A percentile compares a stretch with the other conserved stretches of the same genome.
phyloP scores from a whole-genome alignment of 2,113 vertebrate genomes.

The Camelus bactrianus region DNA sequence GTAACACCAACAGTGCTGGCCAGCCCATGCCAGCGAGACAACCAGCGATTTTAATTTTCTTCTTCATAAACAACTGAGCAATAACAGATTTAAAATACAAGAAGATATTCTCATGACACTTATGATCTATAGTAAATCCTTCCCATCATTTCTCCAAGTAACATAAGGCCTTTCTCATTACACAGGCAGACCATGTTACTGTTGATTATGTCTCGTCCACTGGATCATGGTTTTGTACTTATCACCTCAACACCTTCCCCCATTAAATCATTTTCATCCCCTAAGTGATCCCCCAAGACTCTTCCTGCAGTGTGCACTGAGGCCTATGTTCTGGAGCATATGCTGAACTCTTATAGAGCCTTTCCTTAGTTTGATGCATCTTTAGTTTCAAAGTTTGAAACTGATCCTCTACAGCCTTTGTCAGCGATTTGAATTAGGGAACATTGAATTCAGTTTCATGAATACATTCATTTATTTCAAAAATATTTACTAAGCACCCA shows the following conservation, averaged over 20 bases:
- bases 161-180: neutral
- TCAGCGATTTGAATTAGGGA: neutral
- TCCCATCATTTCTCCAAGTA: neutral
- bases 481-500: neutral
- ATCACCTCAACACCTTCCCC: neutral
- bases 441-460: neutral
- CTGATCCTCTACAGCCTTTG: neutral
- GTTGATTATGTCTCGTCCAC: neutral
- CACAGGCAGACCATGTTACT: neutral
- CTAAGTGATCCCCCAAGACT: constrained; percentile 17
- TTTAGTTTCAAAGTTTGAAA: constrained; percentile 36
- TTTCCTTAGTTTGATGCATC: constrained; percentile 19
- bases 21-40: neutral
- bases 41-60: neutral
- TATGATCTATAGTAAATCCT: neutral
- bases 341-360: neutral
- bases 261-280: constrained; percentile 32
- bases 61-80: constrained; percentile 9
- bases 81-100: neutral
- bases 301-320: neutral
- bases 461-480: neutral
- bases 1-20: neutral
- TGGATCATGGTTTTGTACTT: neutral
- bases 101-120: neutral
- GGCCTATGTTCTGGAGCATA: neutral